Conservation (phyloP, 2,113 vertebrate species). For the Takifugu flavidus region DNA sequence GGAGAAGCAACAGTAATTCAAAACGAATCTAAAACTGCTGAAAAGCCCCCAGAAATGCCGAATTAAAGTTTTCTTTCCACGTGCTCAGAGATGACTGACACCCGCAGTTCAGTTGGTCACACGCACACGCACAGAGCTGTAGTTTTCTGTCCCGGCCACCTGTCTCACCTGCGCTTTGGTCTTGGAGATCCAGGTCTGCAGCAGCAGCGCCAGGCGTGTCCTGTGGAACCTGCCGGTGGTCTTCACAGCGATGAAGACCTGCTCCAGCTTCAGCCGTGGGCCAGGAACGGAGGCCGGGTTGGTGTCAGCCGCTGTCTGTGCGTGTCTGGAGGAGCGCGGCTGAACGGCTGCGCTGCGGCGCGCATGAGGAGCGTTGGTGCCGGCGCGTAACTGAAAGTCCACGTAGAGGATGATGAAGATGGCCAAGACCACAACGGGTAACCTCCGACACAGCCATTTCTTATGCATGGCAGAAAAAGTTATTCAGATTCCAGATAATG, state of each 20-base stretch:
- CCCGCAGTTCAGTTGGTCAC: too few relatives aligned
- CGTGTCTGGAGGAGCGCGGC: not conserved
- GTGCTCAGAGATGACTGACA: too few relatives aligned
- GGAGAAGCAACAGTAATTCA: too few relatives aligned
- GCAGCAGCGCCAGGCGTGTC: conserved; percentile 82
- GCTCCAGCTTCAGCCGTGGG: conserved; percentile 55
- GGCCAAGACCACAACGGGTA: conserved; percentile 51
- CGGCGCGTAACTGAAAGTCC: conserved; percentile 60
- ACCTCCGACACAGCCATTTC: conserved; percentile 50
- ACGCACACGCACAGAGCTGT: too few relatives aligned
- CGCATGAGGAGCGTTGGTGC: conserved; percentile 16
- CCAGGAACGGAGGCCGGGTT: too few relatives aligned
- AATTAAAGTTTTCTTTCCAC: too few relatives aligned
- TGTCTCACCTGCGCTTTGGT: conserved; percentile 80
- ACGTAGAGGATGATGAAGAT: conserved; percentile 63
- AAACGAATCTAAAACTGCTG: too few relatives aligned
- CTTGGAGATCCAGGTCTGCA: conserved; percentile 89
- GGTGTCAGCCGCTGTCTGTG: too few relatives aligned
- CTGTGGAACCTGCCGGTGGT: conserved; percentile 85
- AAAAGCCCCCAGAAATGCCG: too few relatives aligned
- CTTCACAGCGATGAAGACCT: conserved; percentile 87
- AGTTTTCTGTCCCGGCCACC: too few relatives aligned
- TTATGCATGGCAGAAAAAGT: conserved; percentile 39
- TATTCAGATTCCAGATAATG: not conserved
- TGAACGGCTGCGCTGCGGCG: conserved; percentile 41